These are phyloP conservation scores for Parazoanthus swiftii DNA, from an alignment of 92 coral and sea anemone genomes.

Conservation along the genomic window DNA sequence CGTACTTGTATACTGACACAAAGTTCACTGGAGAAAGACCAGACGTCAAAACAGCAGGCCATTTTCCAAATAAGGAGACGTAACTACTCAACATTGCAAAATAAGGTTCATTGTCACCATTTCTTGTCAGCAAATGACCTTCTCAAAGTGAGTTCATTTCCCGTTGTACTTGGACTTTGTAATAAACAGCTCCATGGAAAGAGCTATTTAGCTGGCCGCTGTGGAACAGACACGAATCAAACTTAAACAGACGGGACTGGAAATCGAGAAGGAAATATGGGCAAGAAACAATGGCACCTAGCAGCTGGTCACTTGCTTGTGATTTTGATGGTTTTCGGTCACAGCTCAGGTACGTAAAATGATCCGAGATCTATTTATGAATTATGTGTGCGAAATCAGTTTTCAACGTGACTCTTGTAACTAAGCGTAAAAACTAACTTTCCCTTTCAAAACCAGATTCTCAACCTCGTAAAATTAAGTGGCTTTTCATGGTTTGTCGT, in stretches of 20 bases:
- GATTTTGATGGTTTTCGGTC: neutral
- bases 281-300: neutral
- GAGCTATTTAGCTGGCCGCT: constrained; percentile 20
- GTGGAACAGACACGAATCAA: neutral
- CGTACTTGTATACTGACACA: neutral
- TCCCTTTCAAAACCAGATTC: neutral
- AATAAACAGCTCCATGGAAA: neutral
- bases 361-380: neutral
- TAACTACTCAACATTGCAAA: constrained; percentile 14
- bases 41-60: neutral
- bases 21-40: neutral
- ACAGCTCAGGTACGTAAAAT: constrained; percentile 22
- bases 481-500: neutral
- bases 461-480: neutral
- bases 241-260: neutral
- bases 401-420: neutral
- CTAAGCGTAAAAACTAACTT: neutral
- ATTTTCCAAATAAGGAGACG: constrained; percentile 16
- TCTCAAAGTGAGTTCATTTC: constrained; percentile 6
- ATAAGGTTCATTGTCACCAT: neutral
- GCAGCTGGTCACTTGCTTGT: neutral
- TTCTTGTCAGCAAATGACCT: neutral
- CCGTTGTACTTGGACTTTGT: constrained; percentile 32
- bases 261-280: neutral
- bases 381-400: neutral